These are phyloP conservation scores for Chorisops tibialis DNA, from an alignment of 2,888 invertebrate species.

Conservation along the genomic window DNA sequence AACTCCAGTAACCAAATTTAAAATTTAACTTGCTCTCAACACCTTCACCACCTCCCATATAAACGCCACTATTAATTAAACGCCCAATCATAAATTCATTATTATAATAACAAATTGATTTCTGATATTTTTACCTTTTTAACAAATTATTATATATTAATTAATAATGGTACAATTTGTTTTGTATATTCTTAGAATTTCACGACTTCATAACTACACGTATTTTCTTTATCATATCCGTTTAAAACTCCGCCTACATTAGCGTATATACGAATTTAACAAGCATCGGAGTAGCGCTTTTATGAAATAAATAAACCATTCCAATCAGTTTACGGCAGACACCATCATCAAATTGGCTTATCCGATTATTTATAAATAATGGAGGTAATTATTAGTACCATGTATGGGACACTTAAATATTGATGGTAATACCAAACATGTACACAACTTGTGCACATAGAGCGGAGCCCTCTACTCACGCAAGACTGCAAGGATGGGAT, in stretches of 20 bases:
- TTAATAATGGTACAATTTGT: too few relatives aligned
- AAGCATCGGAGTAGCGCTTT: background rate
- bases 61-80: too few relatives aligned
- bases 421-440: conserved; percentile 9
- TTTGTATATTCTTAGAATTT: too few relatives aligned
- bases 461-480: too few relatives aligned
- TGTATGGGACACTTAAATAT: conserved; percentile 10
- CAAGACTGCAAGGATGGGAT: too few relatives aligned
- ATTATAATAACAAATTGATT: too few relatives aligned
- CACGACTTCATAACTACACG: background rate
- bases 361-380: conserved; percentile 36
- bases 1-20: too few relatives aligned
- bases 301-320: conserved; percentile 39
- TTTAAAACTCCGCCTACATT: background rate
- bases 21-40: too few relatives aligned
- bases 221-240: background rate
- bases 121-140: too few relatives aligned
- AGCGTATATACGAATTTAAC: background rate
- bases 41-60: too few relatives aligned
- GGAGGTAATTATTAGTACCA: conserved; percentile 10
- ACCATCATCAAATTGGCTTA: conserved; percentile 45
- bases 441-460: conserved; percentile 16
- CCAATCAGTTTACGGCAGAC: conserved; percentile 44
- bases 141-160: too few relatives aligned
- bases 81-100: too few relatives aligned